phyloP scores from a whole-genome alignment of 2,797 vertebrate genomes.

The Gephyroberyx darwinii region DNA sequence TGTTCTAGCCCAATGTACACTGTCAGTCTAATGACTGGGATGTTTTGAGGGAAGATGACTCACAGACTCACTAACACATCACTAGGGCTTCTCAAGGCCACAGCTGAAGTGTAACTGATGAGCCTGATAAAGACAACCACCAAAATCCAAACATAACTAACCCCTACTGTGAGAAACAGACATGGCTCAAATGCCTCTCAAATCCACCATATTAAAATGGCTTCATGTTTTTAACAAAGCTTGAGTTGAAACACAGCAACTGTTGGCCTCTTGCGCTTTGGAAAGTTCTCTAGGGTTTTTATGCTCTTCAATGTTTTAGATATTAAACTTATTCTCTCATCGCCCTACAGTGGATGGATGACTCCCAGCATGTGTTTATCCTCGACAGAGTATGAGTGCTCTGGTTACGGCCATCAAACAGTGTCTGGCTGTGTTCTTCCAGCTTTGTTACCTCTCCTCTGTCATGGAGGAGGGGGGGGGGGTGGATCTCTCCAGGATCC shows the following conservation, averaged over 20 bases:
- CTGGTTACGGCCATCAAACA: conserved; percentile 53
- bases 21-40: conserved; percentile 2
- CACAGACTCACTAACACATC: neutral
- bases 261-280: conserved; percentile 33
- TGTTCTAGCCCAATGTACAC: conserved; percentile 23
- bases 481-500: conserved; percentile 53
- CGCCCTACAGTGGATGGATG: conserved; percentile 10
- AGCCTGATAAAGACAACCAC: conserved; percentile 22
- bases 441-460: conserved; percentile 49
- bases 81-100: neutral
- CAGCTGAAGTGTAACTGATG: conserved; percentile 5
- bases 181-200: neutral
- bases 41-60: conserved; percentile 6
- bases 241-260: conserved; percentile 40
- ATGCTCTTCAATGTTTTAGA: conserved; percentile 35
- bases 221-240: conserved; percentile 1
- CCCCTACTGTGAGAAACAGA: neutral
- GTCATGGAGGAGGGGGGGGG: conserved; percentile 27
- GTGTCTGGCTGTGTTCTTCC: conserved; percentile 63
- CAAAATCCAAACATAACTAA: conserved; percentile 35
- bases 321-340: conserved; percentile 49
- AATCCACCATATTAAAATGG: neutral
- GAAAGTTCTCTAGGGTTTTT: conserved; percentile 52
- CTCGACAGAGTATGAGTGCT: conserved; percentile 59
- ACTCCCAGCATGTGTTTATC: conserved; percentile 45